Base-by-base conservation (phyloP, 2,113 vertebrate genomes). In the Acrocephalus kingi region DNA sequence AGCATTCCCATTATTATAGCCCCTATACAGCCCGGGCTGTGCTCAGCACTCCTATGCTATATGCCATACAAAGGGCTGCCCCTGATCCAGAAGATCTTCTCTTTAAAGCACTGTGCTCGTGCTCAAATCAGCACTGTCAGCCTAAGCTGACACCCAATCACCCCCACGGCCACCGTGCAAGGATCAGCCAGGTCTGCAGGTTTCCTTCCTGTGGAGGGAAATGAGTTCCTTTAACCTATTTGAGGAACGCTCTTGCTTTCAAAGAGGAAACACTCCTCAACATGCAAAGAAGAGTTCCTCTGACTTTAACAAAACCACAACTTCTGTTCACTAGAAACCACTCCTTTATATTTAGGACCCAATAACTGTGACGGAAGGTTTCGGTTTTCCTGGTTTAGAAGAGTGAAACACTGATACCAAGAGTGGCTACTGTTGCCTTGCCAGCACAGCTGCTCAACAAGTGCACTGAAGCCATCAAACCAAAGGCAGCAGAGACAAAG, bases 1-100 rank as follows among this genome's bases (percentile, higher is more conserved):
- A 97, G 96, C 93, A 11, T 52, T 90, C 89, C 82, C 90, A 46
- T 91, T 79, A 72, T 83, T 51, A 31, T 2, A 28, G 87, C 74
- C 75, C 89, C 91, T 62, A 49, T 73, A 62, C 21, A 68, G 82
- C 77, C 87, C 58, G 0, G 73, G 69, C 94, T 89, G 63, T 68
- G 89, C 10, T 84, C 84, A 71, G 89, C 71, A 11, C 49, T 35
- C 62, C 84, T 35, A 62, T 62, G 77, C 76, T 55, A 49, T 51
- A 63, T 13, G 71, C 75, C 55, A 11, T 49, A 87, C 84, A 94
- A 86, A 94, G 85, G 64, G 72, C 85, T 58, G 33, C 43, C 82
- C 85, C 61, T 58, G 23, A 75, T 23, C 79, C 96, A 80, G 33
- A 63, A 91, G 64, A 78, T 43, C 79, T 91, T 41, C 73, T 87